Percentiles rank a stretch among this genome's conserved stretches.
Evolutionary conservation across 2,888 invertebrate genomes (phyloP).

Genomic region (Chrysina gloriosa): DNA sequence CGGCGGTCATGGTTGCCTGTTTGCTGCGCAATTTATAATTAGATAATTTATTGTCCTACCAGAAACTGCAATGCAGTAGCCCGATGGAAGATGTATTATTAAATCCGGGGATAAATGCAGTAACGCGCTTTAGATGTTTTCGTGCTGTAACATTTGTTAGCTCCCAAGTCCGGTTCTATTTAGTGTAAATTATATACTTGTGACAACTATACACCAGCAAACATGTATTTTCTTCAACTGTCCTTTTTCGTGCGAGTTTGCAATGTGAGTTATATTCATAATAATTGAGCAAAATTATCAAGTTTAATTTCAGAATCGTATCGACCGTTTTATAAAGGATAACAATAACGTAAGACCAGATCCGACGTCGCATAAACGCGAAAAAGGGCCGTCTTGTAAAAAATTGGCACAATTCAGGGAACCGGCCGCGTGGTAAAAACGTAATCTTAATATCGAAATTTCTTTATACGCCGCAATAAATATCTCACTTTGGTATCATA

Average conservation of each 20-base stretch:
- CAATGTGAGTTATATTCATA: too few relatives aligned
- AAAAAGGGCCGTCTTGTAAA: constrained; percentile 10
- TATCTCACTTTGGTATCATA: constrained; percentile 57
- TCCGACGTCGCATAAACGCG: background rate
- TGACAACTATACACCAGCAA: too few relatives aligned
- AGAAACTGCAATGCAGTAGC: constrained; percentile 29
- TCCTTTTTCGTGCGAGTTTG: too few relatives aligned
- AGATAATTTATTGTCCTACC: constrained; percentile 32
- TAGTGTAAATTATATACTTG: too few relatives aligned
- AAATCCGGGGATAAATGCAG: constrained; percentile 1
- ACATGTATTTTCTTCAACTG: too few relatives aligned
- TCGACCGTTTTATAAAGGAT: too few relatives aligned
- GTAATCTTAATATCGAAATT: constrained; percentile 55
- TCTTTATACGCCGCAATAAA: constrained; percentile 57
- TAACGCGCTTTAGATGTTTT: too few relatives aligned
- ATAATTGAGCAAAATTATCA: too few relatives aligned
- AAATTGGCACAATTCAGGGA: constrained; percentile 45
- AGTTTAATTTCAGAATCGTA: too few relatives aligned
- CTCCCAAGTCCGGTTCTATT: too few relatives aligned
- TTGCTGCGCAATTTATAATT: constrained; percentile 32
- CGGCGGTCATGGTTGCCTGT: constrained; percentile 26
- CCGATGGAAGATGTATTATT: constrained; percentile 3
- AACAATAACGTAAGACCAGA: constrained; percentile 21
- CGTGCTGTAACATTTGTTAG: too few relatives aligned
- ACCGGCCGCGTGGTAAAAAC: constrained; percentile 48